These are phyloP conservation scores for Rhinichthys osculus DNA, from an alignment of 2,797 vertebrate genomes.

Conservation along the genomic window DNA sequence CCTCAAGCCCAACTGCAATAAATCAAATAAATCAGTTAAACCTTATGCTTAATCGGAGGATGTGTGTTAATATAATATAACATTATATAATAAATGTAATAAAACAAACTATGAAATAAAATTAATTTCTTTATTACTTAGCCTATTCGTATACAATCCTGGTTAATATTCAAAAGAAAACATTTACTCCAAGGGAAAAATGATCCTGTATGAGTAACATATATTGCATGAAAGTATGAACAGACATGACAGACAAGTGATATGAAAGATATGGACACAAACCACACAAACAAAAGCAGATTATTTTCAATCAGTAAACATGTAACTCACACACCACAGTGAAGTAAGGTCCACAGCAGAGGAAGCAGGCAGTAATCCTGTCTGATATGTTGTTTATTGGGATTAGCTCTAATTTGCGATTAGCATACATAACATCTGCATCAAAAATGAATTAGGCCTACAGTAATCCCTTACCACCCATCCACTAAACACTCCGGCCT, in stretches of 20 bases:
- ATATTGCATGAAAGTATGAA: neutral
- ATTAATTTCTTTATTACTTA: neutral
- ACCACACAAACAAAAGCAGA: conserved; percentile 38
- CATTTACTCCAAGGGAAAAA: neutral
- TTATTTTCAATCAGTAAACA: conserved; percentile 43
- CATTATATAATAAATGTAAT: neutral
- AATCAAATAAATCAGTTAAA: neutral
- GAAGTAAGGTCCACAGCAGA: neutral
- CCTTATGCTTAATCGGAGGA: neutral
- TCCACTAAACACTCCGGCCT: conserved; percentile 5
- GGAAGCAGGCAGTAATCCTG: conserved; percentile 43
- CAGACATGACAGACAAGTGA: neutral
- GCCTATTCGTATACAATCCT: neutral
- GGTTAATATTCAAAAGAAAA: neutral
- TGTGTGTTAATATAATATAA: neutral
- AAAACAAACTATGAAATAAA: neutral
- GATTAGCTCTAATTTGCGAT: conserved; percentile 57
- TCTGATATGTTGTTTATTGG: conserved; percentile 55
- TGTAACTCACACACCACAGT: neutral
- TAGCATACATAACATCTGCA: conserved; percentile 54
- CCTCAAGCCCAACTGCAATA: neutral
- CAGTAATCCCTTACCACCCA: conserved; percentile 20
- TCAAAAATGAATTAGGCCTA: conserved; percentile 32
- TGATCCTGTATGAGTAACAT: neutral
- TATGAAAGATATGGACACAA: neutral